Base-by-base conservation (phyloP, 2,888 invertebrate genomes). In the Nesidiocoris tenuis region DNA sequence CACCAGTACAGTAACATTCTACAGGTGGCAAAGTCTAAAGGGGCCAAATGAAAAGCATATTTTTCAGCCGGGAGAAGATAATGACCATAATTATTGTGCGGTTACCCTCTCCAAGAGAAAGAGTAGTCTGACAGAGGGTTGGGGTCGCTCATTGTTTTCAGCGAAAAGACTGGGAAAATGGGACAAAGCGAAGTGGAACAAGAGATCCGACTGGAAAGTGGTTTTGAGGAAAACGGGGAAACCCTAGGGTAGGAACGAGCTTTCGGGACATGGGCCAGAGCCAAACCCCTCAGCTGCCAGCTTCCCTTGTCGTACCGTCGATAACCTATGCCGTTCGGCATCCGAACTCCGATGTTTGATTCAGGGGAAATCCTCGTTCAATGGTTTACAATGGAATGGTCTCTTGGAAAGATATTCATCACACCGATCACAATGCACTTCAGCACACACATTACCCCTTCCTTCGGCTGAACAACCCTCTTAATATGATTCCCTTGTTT, bases 401-500 rank as follows among this genome's bases (percentile, higher is more conserved):
- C 39, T 39, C 39, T 39, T 39, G 5, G 3, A 39, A 39, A 67
- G 67, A 67, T 67, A 67, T 67, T 67, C 67, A 67, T 67, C 67
- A 67, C 67, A 56, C 22, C 21, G 67, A 54, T 67, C 67, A 67
- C 67, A 67, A 67, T 67, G 67, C 67, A 67, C 67, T 67, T 67
- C 67, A 67, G 55, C 67, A 67, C 67, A 56, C 67, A 24, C 65
- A 25, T 39, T 56, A 18, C 67, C 55, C 56, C 19, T 21, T 2
- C 55, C 22, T 16, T 7, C 12, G 3, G 39, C 39, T 12, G 39
- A 22, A 67, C 67, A 67, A 12, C 67, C 67, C 56, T 67, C 67
- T 67, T 67, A 67, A 67, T 67, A 67, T 67, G 55, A 67, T 67
- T 67, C 67, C 55, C 22, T 22, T 67, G 67, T 67, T 67, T 67